Evolutionary conservation across 2,113 vertebrate species (phyloP).

Genomic region (Pogona vitticeps): DNA sequence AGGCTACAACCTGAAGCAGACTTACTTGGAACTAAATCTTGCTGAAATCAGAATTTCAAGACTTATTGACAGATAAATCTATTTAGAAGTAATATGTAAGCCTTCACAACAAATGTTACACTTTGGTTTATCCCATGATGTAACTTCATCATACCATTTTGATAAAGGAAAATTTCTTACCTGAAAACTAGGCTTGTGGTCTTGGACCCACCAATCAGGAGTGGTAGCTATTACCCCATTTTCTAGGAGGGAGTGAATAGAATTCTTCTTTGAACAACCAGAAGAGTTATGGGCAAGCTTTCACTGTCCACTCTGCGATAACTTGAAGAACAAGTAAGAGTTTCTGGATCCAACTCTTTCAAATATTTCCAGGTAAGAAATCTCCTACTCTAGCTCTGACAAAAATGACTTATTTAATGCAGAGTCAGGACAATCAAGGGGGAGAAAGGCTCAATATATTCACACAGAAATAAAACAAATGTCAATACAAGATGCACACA

Average conservation of each 20-base stretch:
- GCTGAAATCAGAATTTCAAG: background rate
- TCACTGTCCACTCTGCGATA: background rate
- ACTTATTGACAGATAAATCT: background rate
- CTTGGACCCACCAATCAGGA: conserved; percentile 56
- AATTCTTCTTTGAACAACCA: background rate
- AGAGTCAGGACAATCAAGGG: background rate
- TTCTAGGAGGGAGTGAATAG: background rate
- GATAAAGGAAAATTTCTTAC: conserved; percentile 42
- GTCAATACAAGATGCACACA: accelerated
- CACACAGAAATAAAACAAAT: background rate
- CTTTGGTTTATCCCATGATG: conserved; percentile 4
- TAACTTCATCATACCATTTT: conserved; percentile 20
- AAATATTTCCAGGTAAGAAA: conserved; percentile 10
- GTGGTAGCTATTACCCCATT: conserved; percentile 35
- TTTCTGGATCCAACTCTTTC: background rate
- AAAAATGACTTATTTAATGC: background rate
- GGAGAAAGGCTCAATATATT: background rate
- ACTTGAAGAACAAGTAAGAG: conserved; percentile 4
- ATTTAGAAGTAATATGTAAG: background rate
- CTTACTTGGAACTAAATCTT: conserved; percentile 1
- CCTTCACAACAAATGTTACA: conserved; percentile 17
- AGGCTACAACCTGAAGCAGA: background rate
- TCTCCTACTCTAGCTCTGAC: background rate
- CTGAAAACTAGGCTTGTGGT: conserved; percentile 23
- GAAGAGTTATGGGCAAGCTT: background rate